Evolutionary conservation across 2,888 invertebrate species (phyloP).

Genomic region (Biston betularia): DNA sequence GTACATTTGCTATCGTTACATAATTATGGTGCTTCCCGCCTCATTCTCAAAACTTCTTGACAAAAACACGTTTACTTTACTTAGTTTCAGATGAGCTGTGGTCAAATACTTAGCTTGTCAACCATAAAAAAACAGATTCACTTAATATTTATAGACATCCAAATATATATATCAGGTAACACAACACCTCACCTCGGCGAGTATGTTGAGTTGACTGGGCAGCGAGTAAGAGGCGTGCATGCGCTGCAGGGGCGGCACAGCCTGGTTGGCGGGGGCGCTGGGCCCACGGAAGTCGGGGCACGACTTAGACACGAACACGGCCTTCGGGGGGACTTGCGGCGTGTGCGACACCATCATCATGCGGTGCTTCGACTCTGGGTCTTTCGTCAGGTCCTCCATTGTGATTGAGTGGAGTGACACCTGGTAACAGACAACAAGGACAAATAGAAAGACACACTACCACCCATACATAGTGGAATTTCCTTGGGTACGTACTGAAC

Average conservation of each 20-base stretch:
- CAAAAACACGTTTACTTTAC: too few species aligned
- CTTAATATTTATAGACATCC: too few species aligned
- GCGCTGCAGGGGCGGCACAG: conserved; percentile 39
- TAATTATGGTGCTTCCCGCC: too few species aligned
- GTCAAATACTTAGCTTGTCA: too few species aligned
- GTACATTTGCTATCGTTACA: neutral
- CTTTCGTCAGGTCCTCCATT: conserved; percentile 95
- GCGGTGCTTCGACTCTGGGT: conserved; percentile 92
- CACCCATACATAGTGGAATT: too few species aligned
- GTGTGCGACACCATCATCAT: conserved; percentile 93
- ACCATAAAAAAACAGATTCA: too few species aligned
- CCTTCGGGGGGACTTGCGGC: conserved; percentile 75
- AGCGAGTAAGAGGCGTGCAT: conserved; percentile 51
- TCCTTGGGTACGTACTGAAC: too few species aligned
- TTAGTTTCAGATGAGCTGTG: too few species aligned
- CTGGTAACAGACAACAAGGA: too few species aligned
- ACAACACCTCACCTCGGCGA: conserved; percentile 59
- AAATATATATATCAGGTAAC: too few species aligned
- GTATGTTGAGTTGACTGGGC: conserved; percentile 63
- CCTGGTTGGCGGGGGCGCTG: conserved; percentile 38
- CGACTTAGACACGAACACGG: conserved; percentile 90
- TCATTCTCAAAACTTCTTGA: too few species aligned
- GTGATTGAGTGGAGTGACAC: conserved; percentile 93
- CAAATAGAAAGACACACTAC: too few species aligned
- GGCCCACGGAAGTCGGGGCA: conserved; percentile 89